A percentile compares a stretch with the other conserved stretches of the same genome.
Evolutionary conservation across 2,113 vertebrate genomes (phyloP).

Genomic region (Cyprinodon tularosa): DNA sequence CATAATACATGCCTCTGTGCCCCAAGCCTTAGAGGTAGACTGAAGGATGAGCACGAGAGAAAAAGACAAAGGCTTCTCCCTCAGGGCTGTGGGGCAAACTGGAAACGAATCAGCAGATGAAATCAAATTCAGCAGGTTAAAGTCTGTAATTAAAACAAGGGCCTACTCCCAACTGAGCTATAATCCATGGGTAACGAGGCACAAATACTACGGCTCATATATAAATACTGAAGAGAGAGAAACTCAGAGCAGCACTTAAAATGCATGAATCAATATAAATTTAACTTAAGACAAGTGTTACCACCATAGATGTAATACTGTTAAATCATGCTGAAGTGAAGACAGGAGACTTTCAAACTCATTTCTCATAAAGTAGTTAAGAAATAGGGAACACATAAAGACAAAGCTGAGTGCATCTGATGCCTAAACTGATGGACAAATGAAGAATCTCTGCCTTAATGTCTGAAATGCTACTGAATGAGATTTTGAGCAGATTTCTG

Average conservation of each 20-base stretch:
- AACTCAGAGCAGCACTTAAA: slow-evolving; percentile 59
- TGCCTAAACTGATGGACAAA: background rate
- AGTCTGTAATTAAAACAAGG: slow-evolving; percentile 75
- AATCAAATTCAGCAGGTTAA: slow-evolving; percentile 73
- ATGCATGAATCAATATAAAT: slow-evolving; percentile 68
- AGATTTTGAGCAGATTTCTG: too few relatives aligned
- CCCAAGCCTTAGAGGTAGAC: slow-evolving; percentile 47
- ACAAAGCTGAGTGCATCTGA: background rate
- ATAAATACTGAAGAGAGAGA: slow-evolving; percentile 56
- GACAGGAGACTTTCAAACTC: slow-evolving; percentile 52
- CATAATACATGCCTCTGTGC: slow-evolving; percentile 75
- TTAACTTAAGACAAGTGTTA: slow-evolving; percentile 66
- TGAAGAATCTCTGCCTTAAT: background rate
- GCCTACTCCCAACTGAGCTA: slow-evolving; percentile 54
- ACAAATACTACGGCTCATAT: slow-evolving; percentile 52
- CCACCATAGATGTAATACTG: slow-evolving; percentile 37
- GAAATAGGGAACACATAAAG: background rate
- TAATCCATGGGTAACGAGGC: slow-evolving; percentile 70
- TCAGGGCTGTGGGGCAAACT: slow-evolving; percentile 14
- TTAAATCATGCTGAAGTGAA: slow-evolving; percentile 54
- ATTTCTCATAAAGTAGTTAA: slow-evolving; percentile 35
- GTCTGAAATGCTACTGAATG: too few relatives aligned
- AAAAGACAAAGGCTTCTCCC: slow-evolving; percentile 44
- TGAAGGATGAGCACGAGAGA: slow-evolving; percentile 28
- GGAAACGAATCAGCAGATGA: slow-evolving; percentile 57